phyloP scores from a whole-genome alignment of 2,797 vertebrate species.

The Mastacembelus armatus region DNA sequence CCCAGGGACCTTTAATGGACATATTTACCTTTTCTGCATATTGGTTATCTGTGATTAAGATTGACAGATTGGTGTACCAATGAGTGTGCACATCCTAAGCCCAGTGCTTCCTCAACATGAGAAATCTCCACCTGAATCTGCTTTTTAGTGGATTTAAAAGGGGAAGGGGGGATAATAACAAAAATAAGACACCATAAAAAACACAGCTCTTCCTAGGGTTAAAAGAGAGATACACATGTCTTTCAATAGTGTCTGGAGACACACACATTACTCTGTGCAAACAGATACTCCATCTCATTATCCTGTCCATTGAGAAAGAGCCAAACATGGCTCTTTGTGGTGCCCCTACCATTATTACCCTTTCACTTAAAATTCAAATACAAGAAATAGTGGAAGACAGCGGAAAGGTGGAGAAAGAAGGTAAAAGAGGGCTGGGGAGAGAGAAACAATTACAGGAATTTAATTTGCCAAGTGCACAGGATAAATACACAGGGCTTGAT shows the following conservation, averaged over 20 bases:
- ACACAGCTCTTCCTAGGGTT: constrained; percentile 19
- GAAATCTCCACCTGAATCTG: neutral
- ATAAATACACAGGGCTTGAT: constrained; percentile 23
- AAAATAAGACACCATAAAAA: constrained; percentile 7
- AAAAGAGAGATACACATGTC: constrained; percentile 61
- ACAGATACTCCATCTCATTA: constrained; percentile 86
- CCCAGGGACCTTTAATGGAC: constrained; percentile 74
- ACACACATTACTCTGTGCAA: constrained; percentile 85
- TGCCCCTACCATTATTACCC: constrained; percentile 73
- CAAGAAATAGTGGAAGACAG: constrained; percentile 49
- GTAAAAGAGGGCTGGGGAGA: constrained; percentile 26
- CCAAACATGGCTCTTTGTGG: constrained; percentile 75
- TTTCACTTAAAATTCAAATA: constrained; percentile 79
- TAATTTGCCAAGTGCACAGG: constrained; percentile 22
- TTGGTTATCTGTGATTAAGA: constrained; percentile 76
- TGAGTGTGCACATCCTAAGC: constrained; percentile 34
- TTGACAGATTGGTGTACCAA: constrained; percentile 68
- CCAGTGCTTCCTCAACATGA: neutral
- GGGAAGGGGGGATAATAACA: neutral
- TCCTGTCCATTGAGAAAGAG: constrained; percentile 84
- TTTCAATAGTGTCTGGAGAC: constrained; percentile 75
- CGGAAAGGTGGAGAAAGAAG: constrained; percentile 13
- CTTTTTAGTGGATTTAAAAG: constrained; percentile 11
- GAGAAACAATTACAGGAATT: constrained; percentile 33
- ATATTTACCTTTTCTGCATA: constrained; percentile 79